phyloP scores from a whole-genome alignment of 2,888 invertebrate genomes.

The Amphipyra berbera region DNA sequence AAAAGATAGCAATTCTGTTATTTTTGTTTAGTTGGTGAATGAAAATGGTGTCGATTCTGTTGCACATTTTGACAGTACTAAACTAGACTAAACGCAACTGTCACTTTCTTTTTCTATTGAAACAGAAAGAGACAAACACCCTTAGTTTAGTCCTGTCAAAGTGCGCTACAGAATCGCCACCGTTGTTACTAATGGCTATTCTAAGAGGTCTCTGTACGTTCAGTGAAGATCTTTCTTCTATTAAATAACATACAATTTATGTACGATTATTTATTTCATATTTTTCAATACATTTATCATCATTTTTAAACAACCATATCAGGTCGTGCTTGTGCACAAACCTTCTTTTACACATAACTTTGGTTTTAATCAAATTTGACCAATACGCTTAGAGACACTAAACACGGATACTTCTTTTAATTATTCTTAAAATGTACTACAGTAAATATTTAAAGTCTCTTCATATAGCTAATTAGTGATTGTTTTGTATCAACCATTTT shows the following conservation, averaged over 20 bases:
- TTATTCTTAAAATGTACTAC: conserved; percentile 75
- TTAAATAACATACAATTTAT: conserved; percentile 50
- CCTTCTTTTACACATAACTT: conserved; percentile 65
- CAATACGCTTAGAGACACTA: conserved; percentile 67
- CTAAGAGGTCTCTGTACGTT: too few species aligned
- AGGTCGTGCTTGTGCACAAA: conserved; percentile 54
- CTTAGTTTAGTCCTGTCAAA: too few species aligned
- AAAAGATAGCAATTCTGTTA: too few species aligned
- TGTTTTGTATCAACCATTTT: conserved; percentile 62
- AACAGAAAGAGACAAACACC: too few species aligned
- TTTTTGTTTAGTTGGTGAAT: too few species aligned
- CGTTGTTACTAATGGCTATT: too few species aligned
- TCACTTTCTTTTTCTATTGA: too few species aligned
- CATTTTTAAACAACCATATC: conserved; percentile 75
- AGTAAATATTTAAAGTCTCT: conserved; percentile 76
- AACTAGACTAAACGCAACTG: too few species aligned
- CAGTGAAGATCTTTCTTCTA: too few species aligned
- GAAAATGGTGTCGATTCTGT: too few species aligned
- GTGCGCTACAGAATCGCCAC: too few species aligned
- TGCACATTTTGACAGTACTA: too few species aligned
- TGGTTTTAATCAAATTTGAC: conserved; percentile 65
- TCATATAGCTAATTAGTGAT: conserved; percentile 74
- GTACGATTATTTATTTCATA: conserved; percentile 84
- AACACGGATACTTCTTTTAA: conserved; percentile 75
- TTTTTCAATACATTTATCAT: conserved; percentile 77